Conservation (phyloP, 1,140 invertebrate genomes). For the Spodoptera frugiperda region DNA sequence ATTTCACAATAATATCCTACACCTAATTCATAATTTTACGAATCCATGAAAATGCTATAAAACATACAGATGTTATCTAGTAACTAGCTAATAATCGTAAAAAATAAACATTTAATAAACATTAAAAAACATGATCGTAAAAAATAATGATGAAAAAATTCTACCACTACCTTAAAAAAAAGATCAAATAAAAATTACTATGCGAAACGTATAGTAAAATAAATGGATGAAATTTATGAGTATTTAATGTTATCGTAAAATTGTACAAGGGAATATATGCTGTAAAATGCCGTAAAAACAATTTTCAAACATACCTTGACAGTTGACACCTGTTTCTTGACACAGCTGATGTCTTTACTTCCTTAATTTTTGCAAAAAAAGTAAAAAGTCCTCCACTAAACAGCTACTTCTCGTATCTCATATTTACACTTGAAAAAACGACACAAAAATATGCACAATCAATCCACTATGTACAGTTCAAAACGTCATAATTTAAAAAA, state of each 20-base stretch:
- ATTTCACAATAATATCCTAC: neutral
- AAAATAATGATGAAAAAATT: slow-evolving; percentile 20
- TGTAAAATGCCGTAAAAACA: neutral
- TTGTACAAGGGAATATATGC: neutral
- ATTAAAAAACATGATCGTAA: slow-evolving; percentile 35
- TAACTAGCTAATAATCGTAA: slow-evolving; percentile 30
- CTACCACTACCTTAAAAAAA: slow-evolving; percentile 1
- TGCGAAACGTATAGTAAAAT: slow-evolving; percentile 3
- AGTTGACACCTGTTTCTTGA: slow-evolving; percentile 13
- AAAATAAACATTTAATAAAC: slow-evolving; percentile 16
- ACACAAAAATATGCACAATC: slow-evolving; percentile 50
- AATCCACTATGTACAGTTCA: slow-evolving; percentile 42
- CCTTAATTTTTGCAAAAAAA: slow-evolving; percentile 48
- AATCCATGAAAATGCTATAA: slow-evolving; percentile 13
- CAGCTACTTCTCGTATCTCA: slow-evolving; percentile 58
- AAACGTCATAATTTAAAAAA: slow-evolving; percentile 51
- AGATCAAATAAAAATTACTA: slow-evolving; percentile 5
- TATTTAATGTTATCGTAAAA: slow-evolving; percentile 14
- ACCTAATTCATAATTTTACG: slow-evolving; percentile 14
- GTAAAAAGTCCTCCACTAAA: slow-evolving; percentile 60
- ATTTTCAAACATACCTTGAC: slow-evolving; percentile 35
- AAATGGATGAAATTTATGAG: neutral
- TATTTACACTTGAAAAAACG: slow-evolving; percentile 57
- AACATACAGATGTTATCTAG: slow-evolving; percentile 16
- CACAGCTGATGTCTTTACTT: slow-evolving; percentile 39